phyloP scores from a whole-genome alignment of 2,888 invertebrate species.

The Euphydryas editha region DNA sequence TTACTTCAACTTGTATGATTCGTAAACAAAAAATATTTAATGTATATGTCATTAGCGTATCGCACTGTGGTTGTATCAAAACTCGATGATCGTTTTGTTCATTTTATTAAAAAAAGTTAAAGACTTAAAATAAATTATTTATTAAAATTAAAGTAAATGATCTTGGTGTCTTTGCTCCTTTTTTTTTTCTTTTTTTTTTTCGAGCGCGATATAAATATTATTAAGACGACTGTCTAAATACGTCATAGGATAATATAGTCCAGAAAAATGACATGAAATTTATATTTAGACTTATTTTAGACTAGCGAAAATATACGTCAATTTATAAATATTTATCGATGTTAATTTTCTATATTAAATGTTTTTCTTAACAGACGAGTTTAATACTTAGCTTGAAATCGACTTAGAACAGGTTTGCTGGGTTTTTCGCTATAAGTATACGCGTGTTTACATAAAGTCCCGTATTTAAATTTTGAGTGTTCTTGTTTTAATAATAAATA shows the following conservation, averaged over 20 bases:
- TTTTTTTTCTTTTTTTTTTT: too few species aligned
- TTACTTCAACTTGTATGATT: neutral
- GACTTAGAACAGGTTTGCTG: constrained; percentile 26
- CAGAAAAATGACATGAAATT: too few species aligned
- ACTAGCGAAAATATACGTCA: neutral
- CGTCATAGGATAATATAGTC: too few species aligned
- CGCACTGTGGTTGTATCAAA: neutral
- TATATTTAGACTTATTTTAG: neutral
- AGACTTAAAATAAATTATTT: too few species aligned
- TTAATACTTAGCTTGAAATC: constrained; percentile 21
- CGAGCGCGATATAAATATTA: too few species aligned
- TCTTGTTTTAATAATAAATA: neutral
- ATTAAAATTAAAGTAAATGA: too few species aligned
- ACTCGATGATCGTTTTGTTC: neutral
- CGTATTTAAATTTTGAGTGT: neutral
- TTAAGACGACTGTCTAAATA: too few species aligned
- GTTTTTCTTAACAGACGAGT: constrained; percentile 16
- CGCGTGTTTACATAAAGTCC: neutral
- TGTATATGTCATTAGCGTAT: neutral
- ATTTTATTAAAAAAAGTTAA: too few species aligned
- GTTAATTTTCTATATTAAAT: neutral
- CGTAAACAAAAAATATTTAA: constrained; percentile 1
- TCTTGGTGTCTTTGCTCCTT: too few species aligned
- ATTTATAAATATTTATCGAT: neutral
- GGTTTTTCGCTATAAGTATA: constrained; percentile 14